Evolutionary conservation across 2,797 vertebrate genomes (phyloP), one percentile per base, ranked within the genome.

Genomic region (Poecilia velifera): DNA sequence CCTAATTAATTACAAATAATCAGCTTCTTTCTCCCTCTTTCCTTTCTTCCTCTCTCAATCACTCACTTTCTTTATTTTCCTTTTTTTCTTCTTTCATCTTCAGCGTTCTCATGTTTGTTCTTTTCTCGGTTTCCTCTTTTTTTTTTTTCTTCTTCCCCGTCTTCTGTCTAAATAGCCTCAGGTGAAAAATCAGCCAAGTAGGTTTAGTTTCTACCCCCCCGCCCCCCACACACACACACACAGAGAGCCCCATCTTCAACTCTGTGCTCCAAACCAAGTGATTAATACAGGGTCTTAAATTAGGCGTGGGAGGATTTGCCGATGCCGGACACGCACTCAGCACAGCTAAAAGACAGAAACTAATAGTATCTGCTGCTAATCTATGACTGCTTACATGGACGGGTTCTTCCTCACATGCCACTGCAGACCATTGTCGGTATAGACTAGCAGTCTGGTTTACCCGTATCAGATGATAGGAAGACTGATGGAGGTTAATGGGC

Each of bases 1-100:
- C 89, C 95, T 97, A 98, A 98, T 98, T 98, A 97, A 99, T 99
- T 98, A 96, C 96, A 95, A 96, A 97, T 97, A 97, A 98, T 97
- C 96, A 96, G 95, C 94, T 93, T 95, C 95, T 96, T 95, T 96
- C 92, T 94, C 93, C 94, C 91, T 85, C 87, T 87, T 87, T 78
- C 81, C 77, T 88, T 91, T 90, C 88, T 90, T 87, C 86, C 78
- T 71, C 80, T 86, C 76, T 82, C 82, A 81, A 83, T 89, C 57
- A 84, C 82, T 92, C 84, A 82, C 89, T 83, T 83, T 88, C 83
- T 77, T 71, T 83, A 81, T 84, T 76, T 79, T 80, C 75, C 45
- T 79, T 79, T 59, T n/a, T 49, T 79, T 81, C 88, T 76, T 74
- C 45, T 78, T 82, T 53, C 55, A 66, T 82, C 90, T 88, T 71